Conservation (phyloP, 2,113 vertebrate species). For the Neotoma lepida region DNA sequence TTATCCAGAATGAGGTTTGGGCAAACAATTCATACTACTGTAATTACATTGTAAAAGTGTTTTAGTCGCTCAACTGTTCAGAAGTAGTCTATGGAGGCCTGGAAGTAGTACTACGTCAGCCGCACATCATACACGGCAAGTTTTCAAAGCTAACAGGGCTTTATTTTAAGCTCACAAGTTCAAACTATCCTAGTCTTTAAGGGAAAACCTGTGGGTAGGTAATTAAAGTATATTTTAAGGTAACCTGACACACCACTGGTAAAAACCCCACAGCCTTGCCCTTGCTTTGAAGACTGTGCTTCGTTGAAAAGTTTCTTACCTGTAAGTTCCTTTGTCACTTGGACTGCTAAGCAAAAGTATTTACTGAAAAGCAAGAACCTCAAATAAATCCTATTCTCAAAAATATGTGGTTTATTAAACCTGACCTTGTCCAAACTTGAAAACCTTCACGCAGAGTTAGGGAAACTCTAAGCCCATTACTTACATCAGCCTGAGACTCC, state of each 20-base stretch:
- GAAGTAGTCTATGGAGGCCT: conserved; percentile 79
- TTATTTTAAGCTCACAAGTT: conserved; percentile 28
- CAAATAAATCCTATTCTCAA: background rate
- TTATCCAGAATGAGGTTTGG: conserved; percentile 86
- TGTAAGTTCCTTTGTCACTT: conserved; percentile 63
- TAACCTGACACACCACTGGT: background rate
- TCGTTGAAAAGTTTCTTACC: conserved; percentile 72
- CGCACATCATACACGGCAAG: conserved; percentile 40
- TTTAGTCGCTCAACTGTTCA: conserved; percentile 74
- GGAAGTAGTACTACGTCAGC: conserved; percentile 35
- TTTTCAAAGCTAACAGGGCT: conserved; percentile 56
- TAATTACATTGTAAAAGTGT: conserved; percentile 86
- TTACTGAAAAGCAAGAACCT: conserved; percentile 50
- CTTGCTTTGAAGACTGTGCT: conserved; percentile 35
- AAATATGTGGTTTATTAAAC: background rate
- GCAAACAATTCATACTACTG: conserved; percentile 87
- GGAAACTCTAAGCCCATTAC: background rate
- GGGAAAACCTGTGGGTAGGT: conserved; percentile 8
- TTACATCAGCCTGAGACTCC: background rate
- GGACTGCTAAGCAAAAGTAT: conserved; percentile 67
- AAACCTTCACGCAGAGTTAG: conserved; percentile 11
- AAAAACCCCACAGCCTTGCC: background rate
- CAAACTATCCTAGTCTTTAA: background rate
- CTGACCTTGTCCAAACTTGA: conserved; percentile 61
- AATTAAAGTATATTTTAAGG: conserved; percentile 19